A percentile compares a stretch with the other conserved stretches of the same genome.
phyloP scores from a whole-genome alignment of 2,797 vertebrate species.

The Nothura maculosa region DNA sequence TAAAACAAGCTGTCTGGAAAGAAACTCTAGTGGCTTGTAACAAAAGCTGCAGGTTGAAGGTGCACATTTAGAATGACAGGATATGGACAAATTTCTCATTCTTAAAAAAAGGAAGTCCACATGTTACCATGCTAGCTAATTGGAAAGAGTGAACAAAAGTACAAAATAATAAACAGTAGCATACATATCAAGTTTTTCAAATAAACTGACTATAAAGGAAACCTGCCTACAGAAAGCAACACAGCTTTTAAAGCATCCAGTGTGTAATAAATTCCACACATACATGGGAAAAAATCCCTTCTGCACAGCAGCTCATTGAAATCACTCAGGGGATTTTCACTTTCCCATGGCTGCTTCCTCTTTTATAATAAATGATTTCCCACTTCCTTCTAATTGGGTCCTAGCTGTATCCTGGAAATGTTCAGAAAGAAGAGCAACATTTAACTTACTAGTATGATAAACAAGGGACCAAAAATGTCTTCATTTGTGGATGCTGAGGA shows the following conservation, averaged over 20 bases:
- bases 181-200: not conserved
- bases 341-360: not conserved
- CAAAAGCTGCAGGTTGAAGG: constrained; percentile 5
- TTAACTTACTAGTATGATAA: not conserved
- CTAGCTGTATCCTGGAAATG: not conserved
- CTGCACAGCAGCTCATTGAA: constrained; percentile 1
- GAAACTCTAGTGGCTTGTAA: not conserved
- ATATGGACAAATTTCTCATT: constrained; percentile 9
- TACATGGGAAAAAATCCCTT: constrained; percentile 31
- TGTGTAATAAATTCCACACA: not conserved
- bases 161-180: not conserved
- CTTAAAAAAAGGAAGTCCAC: not conserved
- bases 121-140: constrained; percentile 27
- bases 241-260: not conserved
- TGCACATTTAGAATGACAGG: constrained; percentile 28
- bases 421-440: not conserved
- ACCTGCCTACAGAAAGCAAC: not conserved
- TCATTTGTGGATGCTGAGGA: not conserved
- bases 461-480: not conserved
- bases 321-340: not conserved
- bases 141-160: constrained; percentile 29
- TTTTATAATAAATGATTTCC: not conserved
- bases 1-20: not conserved
- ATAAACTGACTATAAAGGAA: constrained; percentile 38
- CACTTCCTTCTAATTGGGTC: not conserved